Base-by-base conservation (phyloP, 2,113 vertebrate genomes). In the Barbus barbus region DNA sequence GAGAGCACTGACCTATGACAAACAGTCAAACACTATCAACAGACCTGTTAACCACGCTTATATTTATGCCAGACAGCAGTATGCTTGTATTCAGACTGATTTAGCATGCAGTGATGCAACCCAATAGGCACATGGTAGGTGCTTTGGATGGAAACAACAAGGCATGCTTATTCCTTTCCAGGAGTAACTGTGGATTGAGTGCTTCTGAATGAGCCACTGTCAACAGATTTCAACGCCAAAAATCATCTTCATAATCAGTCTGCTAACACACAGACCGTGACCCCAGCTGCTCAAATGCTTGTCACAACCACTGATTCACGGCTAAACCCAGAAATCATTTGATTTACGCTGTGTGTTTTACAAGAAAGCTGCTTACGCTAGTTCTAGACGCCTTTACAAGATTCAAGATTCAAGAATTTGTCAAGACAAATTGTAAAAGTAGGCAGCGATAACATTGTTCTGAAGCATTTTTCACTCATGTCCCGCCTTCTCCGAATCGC, bases 141-240 rank as follows among this genome's bases (percentile, higher is more conserved):
- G 38, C 16, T 73, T 38, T 3, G 36, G 53, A 41, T 75, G 69
- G 67, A 74, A 81, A 53, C 56, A 72, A 81, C n/a, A n/a, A n/a
- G 48, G 77, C 46, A 14, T 53, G 78, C 72, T 24, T 72, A 16
- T 67, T 67, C 41, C 5, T 51, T 67, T 44, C 67, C 22, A 38
- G 9, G 33, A 71, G 65, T 38, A 69, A n/a, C 65, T 69, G 16
- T 22, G 12, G 26, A 53, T 12, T 26, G 9, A 44, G 38, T 44
- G 81, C 24, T 69, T 51, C n/a, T 53, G 58, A 33, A 13, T 79
- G 58, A 46, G 16, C 2, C 9, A 28, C 16, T 60, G 48, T 36
- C 71, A 75, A 51, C 44, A 51, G 12, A 78, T 33, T 9, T 26
- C 13, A 78, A 16, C 24, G 6, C 75, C 46, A 76, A 76, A 78